Evolutionary conservation across 2,113 vertebrate species (phyloP).

Genomic region (Butorides virescens): DNA sequence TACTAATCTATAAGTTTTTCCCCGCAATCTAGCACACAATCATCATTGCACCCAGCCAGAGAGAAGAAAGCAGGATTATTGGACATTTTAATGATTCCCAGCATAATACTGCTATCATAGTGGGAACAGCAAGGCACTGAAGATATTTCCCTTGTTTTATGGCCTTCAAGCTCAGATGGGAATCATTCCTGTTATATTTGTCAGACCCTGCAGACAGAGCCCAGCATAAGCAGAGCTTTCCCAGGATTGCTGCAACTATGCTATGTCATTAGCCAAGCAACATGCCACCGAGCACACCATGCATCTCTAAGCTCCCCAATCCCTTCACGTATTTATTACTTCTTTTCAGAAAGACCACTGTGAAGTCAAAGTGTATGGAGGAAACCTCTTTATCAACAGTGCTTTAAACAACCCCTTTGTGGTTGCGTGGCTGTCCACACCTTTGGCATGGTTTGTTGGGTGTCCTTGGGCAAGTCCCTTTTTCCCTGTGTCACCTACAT

Average conservation of each 20-base stretch:
- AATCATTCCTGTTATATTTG: background rate
- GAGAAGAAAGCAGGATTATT: background rate
- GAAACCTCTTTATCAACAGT: background rate
- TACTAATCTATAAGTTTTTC: conserved; percentile 7
- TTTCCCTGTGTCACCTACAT: background rate
- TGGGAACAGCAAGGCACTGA: background rate
- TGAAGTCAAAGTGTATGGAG: background rate
- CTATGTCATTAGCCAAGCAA: background rate
- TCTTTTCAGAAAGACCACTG: background rate
- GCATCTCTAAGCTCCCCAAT: accelerated
- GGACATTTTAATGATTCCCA: background rate
- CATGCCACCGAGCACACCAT: accelerated
- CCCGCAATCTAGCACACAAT: background rate
- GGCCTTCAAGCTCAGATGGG: background rate
- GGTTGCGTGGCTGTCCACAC: background rate
- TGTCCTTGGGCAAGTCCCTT: background rate
- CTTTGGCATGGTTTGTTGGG: background rate
- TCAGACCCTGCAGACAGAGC: background rate
- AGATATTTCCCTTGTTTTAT: background rate
- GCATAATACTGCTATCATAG: background rate
- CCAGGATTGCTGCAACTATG: too few relatives aligned
- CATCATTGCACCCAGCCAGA: background rate
- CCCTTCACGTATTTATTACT: background rate
- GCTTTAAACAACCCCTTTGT: background rate
- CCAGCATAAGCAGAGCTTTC: background rate